A percentile compares a stretch with the other conserved stretches of the same genome.
phyloP scores from a whole-genome alignment of 1,140 invertebrate species.

The Caenorhabditis tropicalis region DNA sequence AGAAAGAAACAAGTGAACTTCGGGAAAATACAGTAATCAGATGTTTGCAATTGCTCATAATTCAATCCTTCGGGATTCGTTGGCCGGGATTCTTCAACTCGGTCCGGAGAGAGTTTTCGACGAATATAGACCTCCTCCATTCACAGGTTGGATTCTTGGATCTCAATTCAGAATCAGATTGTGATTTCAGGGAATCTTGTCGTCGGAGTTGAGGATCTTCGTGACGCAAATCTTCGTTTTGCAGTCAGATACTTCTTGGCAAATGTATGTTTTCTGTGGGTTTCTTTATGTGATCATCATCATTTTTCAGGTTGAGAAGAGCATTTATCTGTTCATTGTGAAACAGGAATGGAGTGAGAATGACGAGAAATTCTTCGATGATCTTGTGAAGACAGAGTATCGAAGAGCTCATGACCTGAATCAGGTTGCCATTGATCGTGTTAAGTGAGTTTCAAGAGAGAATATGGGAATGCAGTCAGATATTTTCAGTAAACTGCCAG shows the following conservation, averaged over 20 bases:
- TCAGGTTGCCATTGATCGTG: neutral
- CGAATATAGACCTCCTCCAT: conserved; percentile 13
- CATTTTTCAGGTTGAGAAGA: conserved; percentile 19
- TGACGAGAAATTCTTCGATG: conserved; percentile 10
- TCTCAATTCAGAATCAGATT: neutral
- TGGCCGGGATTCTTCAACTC: conserved; percentile 22
- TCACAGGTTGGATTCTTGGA: neutral
- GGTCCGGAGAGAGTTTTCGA: conserved; percentile 34
- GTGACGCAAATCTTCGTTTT: conserved; percentile 22
- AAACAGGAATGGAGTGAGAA: conserved; percentile 31
- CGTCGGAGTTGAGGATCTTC: conserved; percentile 15
- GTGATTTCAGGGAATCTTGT: neutral
- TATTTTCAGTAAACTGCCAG: conserved; percentile 13
- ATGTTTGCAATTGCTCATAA: conserved; percentile 35
- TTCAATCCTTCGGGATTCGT: conserved; percentile 20
- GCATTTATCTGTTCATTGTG: neutral
- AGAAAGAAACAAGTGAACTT: neutral
- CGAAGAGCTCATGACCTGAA: conserved; percentile 16
- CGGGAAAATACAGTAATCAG: neutral
- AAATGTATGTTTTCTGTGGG: neutral
- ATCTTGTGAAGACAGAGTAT: conserved; percentile 19
- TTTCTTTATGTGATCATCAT: neutral
- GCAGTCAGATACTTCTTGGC: conserved; percentile 26
- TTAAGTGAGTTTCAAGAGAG: neutral
- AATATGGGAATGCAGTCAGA: neutral